These are phyloP conservation scores for Drosophila erecta DNA, from an alignment of 1,140 invertebrate genomes.

Conservation along the genomic window DNA sequence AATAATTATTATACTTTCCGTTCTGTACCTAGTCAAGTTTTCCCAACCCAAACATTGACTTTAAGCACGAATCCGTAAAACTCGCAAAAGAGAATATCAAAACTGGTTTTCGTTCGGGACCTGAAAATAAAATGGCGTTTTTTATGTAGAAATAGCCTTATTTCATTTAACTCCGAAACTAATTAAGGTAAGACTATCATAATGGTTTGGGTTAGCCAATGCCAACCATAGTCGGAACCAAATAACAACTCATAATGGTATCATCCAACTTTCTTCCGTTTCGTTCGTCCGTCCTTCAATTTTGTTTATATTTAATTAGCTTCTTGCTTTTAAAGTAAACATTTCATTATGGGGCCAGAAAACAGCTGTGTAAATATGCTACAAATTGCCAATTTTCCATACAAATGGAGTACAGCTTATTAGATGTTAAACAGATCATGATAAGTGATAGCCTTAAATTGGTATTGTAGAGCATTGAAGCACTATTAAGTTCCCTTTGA, in stretches of 20 bases:
- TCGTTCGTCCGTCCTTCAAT: constrained; percentile 5
- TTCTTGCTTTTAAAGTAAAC: constrained; percentile 12
- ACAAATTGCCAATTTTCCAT: constrained; percentile 13
- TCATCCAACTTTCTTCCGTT: neutral
- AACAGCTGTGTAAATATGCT: constrained; percentile 34
- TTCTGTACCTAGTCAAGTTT: neutral
- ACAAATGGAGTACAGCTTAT: constrained; percentile 3
- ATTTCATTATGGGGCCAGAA: constrained; percentile 1
- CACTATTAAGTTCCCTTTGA: neutral
- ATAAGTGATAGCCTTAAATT: neutral
- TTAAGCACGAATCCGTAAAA: too few relatives aligned
- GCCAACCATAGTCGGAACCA: neutral
- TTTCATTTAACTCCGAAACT: too few relatives aligned
- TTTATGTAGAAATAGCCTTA: too few relatives aligned
- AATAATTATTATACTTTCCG: constrained; percentile 16
- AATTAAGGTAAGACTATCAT: too few relatives aligned
- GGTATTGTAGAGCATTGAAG: neutral
- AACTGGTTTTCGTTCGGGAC: too few relatives aligned
- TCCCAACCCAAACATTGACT: neutral
- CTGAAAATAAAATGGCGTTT: too few relatives aligned
- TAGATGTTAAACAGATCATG: neutral
- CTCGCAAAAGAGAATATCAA: too few relatives aligned
- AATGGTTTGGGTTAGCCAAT: neutral
- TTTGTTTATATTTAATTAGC: constrained; percentile 12
- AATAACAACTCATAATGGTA: neutral